phyloP scores from a whole-genome alignment of 37 sponge, comb jelly and placozoan genomes.

The Oopsacas minuta region DNA sequence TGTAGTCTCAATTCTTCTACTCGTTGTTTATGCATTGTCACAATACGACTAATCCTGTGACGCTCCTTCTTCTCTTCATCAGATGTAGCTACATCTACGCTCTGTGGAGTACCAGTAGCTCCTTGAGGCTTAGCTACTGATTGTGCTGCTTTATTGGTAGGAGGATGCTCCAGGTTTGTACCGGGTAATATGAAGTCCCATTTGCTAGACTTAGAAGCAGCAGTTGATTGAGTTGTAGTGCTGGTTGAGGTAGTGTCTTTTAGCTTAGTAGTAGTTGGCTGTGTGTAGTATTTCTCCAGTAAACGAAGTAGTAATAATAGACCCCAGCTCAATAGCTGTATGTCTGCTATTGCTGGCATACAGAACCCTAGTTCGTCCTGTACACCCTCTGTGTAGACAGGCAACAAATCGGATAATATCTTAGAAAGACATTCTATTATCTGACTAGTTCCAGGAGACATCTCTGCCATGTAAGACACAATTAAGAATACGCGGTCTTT shows the following conservation, averaged over 20 bases:
- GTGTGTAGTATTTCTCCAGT: constrained; percentile 7
- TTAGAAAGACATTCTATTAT: not conserved
- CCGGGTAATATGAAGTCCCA: not conserved
- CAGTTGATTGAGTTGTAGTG: not conserved
- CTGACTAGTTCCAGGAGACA: constrained; percentile 1
- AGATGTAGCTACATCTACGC: not conserved
- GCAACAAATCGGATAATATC: not conserved
- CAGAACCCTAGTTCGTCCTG: constrained; percentile 14
- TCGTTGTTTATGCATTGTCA: not conserved
- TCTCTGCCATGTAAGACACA: not conserved
- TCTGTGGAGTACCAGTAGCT: not conserved
- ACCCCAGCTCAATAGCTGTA: not conserved
- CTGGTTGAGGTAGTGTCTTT: constrained; percentile 10
- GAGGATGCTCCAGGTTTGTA: not conserved
- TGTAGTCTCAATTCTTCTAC: constrained; percentile 4
- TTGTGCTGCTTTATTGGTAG: not conserved
- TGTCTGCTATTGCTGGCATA: not conserved
- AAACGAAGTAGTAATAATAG: not conserved
- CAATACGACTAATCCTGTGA: not conserved
- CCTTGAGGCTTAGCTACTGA: not conserved
- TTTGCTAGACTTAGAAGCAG: constrained; percentile 15
- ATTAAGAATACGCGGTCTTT: constrained; percentile 18
- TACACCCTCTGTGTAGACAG: constrained; percentile 15
- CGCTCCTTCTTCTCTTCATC: constrained; percentile 15
- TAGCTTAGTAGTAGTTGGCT: not conserved